A percentile compares a stretch with the other conserved stretches of the same genome.
Conservation (phyloP, 2,113 vertebrate species). For the Passer montanus region DNA sequence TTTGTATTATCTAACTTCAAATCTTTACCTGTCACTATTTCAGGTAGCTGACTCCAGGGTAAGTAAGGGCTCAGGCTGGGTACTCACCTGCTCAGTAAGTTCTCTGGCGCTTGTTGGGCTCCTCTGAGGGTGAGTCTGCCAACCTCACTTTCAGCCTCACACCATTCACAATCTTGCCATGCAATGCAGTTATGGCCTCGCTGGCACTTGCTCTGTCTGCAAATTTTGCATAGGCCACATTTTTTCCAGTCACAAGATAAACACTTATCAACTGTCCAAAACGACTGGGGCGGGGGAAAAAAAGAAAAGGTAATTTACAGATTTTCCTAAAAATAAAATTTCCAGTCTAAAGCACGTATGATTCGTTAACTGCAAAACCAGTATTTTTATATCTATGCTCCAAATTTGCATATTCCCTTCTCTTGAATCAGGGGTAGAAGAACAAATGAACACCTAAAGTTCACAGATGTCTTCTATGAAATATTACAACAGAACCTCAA, state of each 20-base stretch:
- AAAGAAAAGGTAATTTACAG: background rate
- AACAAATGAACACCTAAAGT: background rate
- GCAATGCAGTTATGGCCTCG: conserved; percentile 86
- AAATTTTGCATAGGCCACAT: conserved; percentile 93
- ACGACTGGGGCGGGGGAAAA: conserved; percentile 72
- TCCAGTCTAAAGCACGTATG: background rate
- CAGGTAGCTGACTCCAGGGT: background rate
- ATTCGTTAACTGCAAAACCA: background rate
- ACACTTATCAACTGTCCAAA: conserved; percentile 92
- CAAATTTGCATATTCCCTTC: background rate
- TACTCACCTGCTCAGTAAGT: conserved; percentile 85
- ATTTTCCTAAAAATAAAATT: background rate
- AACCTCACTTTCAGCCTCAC: conserved; percentile 95
- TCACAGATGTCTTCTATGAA: background rate
- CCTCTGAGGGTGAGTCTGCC: conserved; percentile 90
- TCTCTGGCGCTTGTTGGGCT: conserved; percentile 92
- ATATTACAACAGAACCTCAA: background rate
- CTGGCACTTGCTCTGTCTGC: conserved; percentile 89
- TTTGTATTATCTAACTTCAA: background rate
- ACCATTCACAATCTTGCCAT: conserved; percentile 89
- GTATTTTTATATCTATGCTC: background rate
- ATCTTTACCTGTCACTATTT: background rate
- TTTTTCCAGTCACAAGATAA: conserved; percentile 91
- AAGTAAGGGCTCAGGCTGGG: background rate
- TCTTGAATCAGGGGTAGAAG: background rate